Conservation (phyloP, 1,140 invertebrate species). For the Thaumatotibia leucotreta region DNA sequence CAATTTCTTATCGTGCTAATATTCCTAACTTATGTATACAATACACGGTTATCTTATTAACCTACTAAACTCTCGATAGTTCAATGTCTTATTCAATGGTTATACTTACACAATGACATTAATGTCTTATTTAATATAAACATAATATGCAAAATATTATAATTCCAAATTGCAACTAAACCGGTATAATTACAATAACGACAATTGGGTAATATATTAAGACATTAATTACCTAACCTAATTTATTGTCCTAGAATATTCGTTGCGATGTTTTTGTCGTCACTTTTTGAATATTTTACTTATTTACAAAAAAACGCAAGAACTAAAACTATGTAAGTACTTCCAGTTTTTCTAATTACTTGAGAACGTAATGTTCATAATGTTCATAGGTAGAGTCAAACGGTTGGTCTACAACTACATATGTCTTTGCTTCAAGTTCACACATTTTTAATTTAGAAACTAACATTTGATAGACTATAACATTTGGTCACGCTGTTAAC, state of each 20-base stretch:
- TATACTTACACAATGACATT: background rate
- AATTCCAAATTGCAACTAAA: background rate
- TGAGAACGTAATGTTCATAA: no score
- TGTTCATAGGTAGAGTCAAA: no score
- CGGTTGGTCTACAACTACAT: no score
- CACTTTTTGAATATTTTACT: no score
- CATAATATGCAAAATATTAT: background rate
- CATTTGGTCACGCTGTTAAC: no score
- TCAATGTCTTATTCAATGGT: background rate
- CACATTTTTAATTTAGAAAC: no score
- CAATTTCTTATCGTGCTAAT: background rate
- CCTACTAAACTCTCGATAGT: background rate
- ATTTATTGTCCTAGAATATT: background rate
- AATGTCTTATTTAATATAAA: background rate
- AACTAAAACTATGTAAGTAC: no score
- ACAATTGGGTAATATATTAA: background rate
- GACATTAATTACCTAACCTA: background rate
- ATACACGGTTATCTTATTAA: background rate
- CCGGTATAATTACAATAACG: background rate
- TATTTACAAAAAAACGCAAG: no score
- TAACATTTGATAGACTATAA: no score
- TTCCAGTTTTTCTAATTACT: no score
- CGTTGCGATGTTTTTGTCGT: background rate
- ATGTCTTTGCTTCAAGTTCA: no score
- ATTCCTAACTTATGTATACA: background rate